These are phyloP conservation scores for Oreocharis arfaki DNA, from an alignment of 2,113 vertebrate species.

Conservation along the genomic window DNA sequence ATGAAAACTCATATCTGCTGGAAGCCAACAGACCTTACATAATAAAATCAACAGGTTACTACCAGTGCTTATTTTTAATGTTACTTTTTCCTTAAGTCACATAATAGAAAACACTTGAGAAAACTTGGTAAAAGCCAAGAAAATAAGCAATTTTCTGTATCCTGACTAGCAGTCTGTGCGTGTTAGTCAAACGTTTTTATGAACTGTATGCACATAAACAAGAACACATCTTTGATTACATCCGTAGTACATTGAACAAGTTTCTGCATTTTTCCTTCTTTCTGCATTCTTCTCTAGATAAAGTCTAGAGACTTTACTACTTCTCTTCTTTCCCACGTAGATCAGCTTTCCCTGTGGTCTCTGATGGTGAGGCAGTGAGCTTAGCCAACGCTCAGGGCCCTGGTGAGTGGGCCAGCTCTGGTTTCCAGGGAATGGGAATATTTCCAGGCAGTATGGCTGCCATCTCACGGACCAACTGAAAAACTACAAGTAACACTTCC, in stretches of 20 bases:
- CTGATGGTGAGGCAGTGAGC: background rate
- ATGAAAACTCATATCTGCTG: background rate
- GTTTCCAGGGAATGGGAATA: fast-evolving
- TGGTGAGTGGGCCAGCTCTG: background rate
- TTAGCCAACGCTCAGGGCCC: background rate
- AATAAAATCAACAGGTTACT: background rate
- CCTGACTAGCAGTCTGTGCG: background rate
- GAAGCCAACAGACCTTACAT: background rate
- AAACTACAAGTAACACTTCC: background rate
- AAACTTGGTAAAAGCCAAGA: background rate
- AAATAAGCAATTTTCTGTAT: background rate
- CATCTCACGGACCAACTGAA: background rate
- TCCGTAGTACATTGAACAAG: background rate
- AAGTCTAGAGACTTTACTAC: background rate
- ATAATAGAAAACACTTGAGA: background rate
- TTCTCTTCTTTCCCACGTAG: background rate
- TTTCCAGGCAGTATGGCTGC: background rate
- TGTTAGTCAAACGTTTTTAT: background rate
- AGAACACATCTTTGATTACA: background rate
- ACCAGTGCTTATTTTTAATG: background rate
- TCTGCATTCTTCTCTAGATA: background rate
- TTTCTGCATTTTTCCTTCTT: background rate
- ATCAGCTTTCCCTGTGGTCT: background rate
- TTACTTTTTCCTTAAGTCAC: background rate
- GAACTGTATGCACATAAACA: background rate